Base-by-base conservation (phyloP, 2,888 invertebrate genomes). In the Meteorus cinctellus region DNA sequence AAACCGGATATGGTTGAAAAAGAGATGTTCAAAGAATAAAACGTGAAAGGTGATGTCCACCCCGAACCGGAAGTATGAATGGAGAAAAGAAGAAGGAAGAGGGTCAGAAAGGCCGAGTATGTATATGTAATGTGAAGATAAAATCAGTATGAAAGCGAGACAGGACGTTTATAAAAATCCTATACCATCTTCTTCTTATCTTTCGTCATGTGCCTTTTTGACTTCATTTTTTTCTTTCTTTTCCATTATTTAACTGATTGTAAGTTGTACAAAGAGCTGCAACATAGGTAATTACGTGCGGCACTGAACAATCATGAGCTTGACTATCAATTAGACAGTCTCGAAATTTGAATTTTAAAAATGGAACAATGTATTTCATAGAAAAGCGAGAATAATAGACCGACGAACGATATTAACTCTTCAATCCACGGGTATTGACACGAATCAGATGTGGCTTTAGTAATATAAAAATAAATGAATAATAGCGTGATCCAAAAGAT, bases 151-250 rank as follows among this genome's bases (percentile, higher is more conserved):
- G 24, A 29, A 68, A 75, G 34, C 69, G 74, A 78, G 71, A 74
- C 75, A 67, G 72, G 69, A 66, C 77, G 76, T 77, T 79, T 79
- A 77, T 77, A 74, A 73, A 77, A 77, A 77, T 76, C 73, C 69
- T 55, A 48, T 48, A 48, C 36, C 4, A 45, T 73, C 69, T 36
- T 59, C 24, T 14, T 65, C 62, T 65, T 69, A 62, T 77, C 73
- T 72, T 45, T 51, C 65, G 48, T 41, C 70, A 63, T 36, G 48
- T 19, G 59, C 48, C 60, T 73, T 48, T 24, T 63, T 41, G 31
- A 41, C 12, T 41, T 12, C 41, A 12, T 8, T 48, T 16, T 48
- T 48, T n/a, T 2, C 16, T 48, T 41, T 41, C 12, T 41, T 12
- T 41, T 41, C 12, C 8, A 8, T 41, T 41, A 41, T 41, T 65